Percentiles rank a stretch among this genome's conserved stretches.
Evolutionary conservation across 2,113 vertebrate species (phyloP).

Genomic region (Centropristis striata): DNA sequence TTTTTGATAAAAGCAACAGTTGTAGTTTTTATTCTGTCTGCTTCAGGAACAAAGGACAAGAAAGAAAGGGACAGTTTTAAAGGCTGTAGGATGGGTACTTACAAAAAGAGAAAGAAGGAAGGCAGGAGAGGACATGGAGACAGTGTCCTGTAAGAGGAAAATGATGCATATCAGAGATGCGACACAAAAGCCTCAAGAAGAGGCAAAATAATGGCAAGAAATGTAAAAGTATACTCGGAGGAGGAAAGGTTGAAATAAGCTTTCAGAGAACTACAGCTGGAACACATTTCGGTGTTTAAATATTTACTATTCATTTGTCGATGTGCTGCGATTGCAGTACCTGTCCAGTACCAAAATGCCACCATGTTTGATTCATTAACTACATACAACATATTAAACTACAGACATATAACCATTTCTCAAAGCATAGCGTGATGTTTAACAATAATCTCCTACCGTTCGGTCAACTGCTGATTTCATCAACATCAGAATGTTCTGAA

Average conservation of each 20-base stretch:
- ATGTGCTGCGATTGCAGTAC: slow-evolving; percentile 1
- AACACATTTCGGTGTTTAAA: not conserved
- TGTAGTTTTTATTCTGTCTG: not conserved
- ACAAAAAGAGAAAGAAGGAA: slow-evolving; percentile 99
- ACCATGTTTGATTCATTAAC: slow-evolving; percentile 11
- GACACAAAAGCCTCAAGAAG: slow-evolving; percentile 26
- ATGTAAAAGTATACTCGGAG: not conserved
- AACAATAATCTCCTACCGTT: not conserved
- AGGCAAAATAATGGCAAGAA: slow-evolving; percentile 23
- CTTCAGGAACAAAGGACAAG: not conserved
- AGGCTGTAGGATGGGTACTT: slow-evolving; percentile 87
- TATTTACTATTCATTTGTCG: not conserved
- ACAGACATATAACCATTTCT: slow-evolving; percentile 20
- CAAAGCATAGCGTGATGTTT: slow-evolving; percentile 17
- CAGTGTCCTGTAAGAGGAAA: slow-evolving; percentile 95
- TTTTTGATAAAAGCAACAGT: not conserved
- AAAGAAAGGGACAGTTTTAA: not conserved
- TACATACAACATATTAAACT: slow-evolving; percentile 7
- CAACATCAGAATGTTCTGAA: slow-evolving; percentile 9
- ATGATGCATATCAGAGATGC: slow-evolving; percentile 68
- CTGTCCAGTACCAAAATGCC: slow-evolving; percentile 1
- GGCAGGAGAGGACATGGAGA: slow-evolving; percentile 99
- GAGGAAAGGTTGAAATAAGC: slow-evolving; percentile 11
- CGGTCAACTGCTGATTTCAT: not conserved
- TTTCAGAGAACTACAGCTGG: not conserved